These are phyloP conservation scores for Enteromius anoplus DNA, from an alignment of 2,797 vertebrate genomes.

Conservation along the genomic window DNA sequence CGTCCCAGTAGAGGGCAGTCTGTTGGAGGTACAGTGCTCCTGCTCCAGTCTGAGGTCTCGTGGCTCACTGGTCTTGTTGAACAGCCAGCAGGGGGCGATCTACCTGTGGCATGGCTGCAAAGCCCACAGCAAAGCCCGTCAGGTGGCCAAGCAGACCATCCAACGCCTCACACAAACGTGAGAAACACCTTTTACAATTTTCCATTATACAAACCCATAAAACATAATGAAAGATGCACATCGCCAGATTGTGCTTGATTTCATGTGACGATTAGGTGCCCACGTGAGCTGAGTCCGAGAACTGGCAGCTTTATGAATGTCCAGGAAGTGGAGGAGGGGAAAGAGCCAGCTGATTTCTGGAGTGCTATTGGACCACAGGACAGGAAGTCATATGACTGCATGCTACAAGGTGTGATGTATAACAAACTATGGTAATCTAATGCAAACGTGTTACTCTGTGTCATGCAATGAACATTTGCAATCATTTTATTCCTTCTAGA, in stretches of 20 bases:
- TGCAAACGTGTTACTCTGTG: background rate
- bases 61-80: conserved; percentile 73
- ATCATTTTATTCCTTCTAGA: conserved; percentile 65
- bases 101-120: conserved; percentile 82
- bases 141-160: conserved; percentile 72
- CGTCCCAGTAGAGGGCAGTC: conserved; percentile 73
- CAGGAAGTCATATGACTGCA: conserved; percentile 83
- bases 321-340: conserved; percentile 77
- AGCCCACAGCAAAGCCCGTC: conserved; percentile 68
- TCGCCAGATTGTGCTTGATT: background rate
- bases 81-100: conserved; percentile 70
- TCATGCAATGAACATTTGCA: background rate
- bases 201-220: background rate
- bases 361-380: conserved; percentile 75
- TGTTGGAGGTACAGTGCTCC: conserved; percentile 76
- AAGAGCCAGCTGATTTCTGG: conserved; percentile 81
- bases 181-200: conserved; percentile 28
- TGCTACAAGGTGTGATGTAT: conserved; percentile 77
- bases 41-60: conserved; percentile 78
- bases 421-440: background rate
- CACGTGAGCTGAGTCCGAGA: conserved; percentile 74
- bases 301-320: conserved; percentile 63
- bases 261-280: conserved; percentile 66
- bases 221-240: background rate
- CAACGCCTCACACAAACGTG: conserved; percentile 74